Conservation (phyloP, 2,797 vertebrate species). For the Hippopotamyrus pictus region DNA sequence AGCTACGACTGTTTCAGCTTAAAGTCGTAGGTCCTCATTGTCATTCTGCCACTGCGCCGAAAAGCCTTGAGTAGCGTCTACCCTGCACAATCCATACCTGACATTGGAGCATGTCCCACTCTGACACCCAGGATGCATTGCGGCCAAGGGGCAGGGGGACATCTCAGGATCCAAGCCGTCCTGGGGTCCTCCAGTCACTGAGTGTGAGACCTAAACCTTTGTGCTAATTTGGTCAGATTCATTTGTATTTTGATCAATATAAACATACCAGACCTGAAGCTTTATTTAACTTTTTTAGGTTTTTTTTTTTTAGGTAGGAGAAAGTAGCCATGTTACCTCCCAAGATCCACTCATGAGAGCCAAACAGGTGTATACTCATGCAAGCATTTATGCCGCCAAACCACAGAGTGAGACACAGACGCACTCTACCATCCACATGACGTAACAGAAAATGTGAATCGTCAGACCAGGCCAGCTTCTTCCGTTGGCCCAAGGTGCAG, state of each 20-base stretch:
- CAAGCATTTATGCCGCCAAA: too few relatives aligned
- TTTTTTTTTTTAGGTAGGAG: neutral
- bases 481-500: neutral
- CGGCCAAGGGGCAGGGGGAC: neutral
- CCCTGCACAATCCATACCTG: neutral
- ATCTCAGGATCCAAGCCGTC: neutral
- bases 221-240: neutral
- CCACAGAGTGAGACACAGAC: neutral
- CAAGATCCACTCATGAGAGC: too few relatives aligned
- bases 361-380: too few relatives aligned
- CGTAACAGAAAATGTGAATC: neutral
- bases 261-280: neutral
- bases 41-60: neutral
- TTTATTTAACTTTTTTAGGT: neutral
- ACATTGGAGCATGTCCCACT: neutral
- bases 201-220: neutral
- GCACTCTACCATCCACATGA: neutral
- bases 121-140: neutral
- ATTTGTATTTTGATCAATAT: neutral
- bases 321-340: too few relatives aligned
- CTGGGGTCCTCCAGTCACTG: neutral
- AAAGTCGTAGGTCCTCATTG: neutral
- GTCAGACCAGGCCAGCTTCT: neutral
- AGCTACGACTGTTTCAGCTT: neutral
- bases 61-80: neutral